A percentile compares a stretch with the other conserved stretches of the same genome.
Evolutionary conservation across 2,888 invertebrate species (phyloP).

Genomic region (Clivina fossor): DNA sequence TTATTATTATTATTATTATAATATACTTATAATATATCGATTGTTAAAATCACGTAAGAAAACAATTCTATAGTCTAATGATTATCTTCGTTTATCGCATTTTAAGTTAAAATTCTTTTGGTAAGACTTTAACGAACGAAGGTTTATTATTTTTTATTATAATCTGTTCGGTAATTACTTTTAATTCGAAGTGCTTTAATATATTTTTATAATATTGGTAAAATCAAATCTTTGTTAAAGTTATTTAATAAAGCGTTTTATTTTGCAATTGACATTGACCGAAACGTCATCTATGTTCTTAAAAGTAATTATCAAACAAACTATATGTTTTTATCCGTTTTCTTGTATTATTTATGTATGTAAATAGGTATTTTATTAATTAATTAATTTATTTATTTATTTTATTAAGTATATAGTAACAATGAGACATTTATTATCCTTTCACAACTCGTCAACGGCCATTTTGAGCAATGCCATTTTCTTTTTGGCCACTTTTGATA

Average conservation of each 20-base stretch:
- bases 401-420: constrained; percentile 10
- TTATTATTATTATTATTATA: too few species aligned
- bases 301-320: too few species aligned
- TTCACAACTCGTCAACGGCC: constrained; percentile 65
- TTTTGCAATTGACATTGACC: too few species aligned
- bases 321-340: constrained; percentile 32
- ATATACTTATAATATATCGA: too few species aligned
- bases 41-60: constrained; percentile 30
- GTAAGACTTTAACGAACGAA: constrained; percentile 28
- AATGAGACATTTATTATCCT: constrained; percentile 37
- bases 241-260: too few species aligned
- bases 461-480: constrained; percentile 85
- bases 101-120: constrained; percentile 25
- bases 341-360: constrained; percentile 31
- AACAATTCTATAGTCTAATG: constrained; percentile 32
- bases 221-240: too few species aligned
- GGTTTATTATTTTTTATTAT: too few species aligned
- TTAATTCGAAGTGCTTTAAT: too few species aligned
- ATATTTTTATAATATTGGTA: too few species aligned
- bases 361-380: constrained; percentile 8
- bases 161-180: too few species aligned
- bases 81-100: constrained; percentile 35
- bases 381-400: neutral
- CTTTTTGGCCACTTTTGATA: constrained; percentile 90
- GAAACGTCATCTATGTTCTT: too few species aligned